Evolutionary conservation across 2,797 vertebrate species (phyloP).

Genomic region (Nyctibius grandis): DNA sequence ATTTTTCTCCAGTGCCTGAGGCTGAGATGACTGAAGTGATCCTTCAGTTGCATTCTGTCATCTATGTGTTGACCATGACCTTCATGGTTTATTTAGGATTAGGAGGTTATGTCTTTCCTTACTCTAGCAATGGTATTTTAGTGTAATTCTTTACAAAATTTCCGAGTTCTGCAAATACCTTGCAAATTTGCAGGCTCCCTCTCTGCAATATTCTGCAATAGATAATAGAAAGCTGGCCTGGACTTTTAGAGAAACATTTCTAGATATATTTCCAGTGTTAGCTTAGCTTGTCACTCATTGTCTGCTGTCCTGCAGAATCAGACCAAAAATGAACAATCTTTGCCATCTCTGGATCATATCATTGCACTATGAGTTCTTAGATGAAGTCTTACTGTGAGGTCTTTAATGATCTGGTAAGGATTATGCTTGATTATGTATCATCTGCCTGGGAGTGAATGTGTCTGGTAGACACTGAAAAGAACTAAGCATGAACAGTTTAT

Average conservation of each 20-base stretch:
- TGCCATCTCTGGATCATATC: neutral
- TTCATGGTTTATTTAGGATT: constrained; percentile 62
- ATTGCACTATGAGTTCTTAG: neutral
- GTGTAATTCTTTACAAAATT: neutral
- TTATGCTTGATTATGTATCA: neutral
- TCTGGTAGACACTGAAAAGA: neutral
- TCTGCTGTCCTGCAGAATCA: neutral
- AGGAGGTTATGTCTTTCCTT: constrained; percentile 15
- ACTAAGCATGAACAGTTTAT: neutral
- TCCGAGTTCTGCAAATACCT: neutral
- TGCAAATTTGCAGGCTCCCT: neutral
- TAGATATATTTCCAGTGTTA: neutral
- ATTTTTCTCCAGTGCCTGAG: constrained; percentile 57
- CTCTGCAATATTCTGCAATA: neutral
- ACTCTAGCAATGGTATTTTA: neutral
- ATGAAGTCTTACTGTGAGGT: neutral
- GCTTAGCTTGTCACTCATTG: neutral
- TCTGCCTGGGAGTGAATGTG: neutral
- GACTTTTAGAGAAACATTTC: neutral
- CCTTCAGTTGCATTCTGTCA: constrained; percentile 54
- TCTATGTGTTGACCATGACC: constrained; percentile 41
- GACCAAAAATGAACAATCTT: neutral
- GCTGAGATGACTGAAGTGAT: constrained; percentile 46
- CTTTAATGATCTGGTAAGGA: neutral
- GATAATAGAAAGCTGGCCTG: neutral